phyloP scores from a whole-genome alignment of 2,797 vertebrate species.

The Myotis myotis region DNA sequence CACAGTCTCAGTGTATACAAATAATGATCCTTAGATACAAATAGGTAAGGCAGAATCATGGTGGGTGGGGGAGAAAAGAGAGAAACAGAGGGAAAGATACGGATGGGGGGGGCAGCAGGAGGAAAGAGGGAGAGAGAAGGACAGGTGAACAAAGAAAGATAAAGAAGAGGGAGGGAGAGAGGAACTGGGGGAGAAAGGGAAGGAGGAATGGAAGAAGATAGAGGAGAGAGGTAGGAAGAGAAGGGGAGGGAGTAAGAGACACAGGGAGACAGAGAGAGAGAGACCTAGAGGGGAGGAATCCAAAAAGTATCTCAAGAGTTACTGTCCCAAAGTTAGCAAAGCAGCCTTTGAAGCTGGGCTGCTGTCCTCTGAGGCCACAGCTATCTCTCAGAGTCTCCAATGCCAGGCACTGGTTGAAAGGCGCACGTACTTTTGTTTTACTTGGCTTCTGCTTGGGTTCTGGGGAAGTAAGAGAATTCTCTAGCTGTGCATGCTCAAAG shows the following conservation, averaged over 20 bases:
- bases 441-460: not conserved
- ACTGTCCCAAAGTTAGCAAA: not conserved
- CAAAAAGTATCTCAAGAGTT: not conserved
- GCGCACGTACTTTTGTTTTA: not conserved
- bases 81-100: not conserved
- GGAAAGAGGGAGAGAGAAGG: not conserved
- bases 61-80: no score
- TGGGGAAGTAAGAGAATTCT: not conserved
- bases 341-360: not conserved
- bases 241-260: not conserved
- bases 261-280: not conserved
- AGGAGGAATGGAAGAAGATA: not conserved
- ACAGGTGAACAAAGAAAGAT: not conserved
- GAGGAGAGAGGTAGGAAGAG: not conserved
- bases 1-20: not conserved
- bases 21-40: not conserved
- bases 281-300: not conserved
- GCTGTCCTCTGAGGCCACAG: not conserved
- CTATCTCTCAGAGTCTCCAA: not conserved
- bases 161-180: not conserved
- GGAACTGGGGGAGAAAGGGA: not conserved
- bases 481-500: not conserved
- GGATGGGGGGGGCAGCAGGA: accelerated
- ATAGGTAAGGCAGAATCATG: not conserved
- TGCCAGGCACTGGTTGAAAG: not conserved